phyloP scores from a whole-genome alignment of 1,140 invertebrate species.

The Pomacea maculata region DNA sequence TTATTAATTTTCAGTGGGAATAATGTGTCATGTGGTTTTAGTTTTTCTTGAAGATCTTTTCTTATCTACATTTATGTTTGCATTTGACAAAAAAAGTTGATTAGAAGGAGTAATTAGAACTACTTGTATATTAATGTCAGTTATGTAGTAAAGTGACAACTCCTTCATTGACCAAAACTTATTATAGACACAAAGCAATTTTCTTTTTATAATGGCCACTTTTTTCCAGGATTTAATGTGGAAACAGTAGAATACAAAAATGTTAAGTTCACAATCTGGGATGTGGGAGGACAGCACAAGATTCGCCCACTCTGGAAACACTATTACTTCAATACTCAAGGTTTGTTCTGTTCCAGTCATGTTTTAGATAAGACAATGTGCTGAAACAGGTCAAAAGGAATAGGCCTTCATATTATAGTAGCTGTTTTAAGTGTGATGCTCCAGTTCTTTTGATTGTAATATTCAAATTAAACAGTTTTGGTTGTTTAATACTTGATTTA shows the following conservation, averaged over 20 bases:
- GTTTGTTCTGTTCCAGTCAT: slow-evolving; percentile 57
- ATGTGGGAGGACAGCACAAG: slow-evolving; percentile 62
- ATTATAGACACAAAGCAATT: too few species aligned
- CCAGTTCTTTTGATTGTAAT: too few species aligned
- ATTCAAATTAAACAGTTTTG: not conserved
- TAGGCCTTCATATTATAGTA: not conserved
- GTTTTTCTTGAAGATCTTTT: too few species aligned
- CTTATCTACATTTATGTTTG: too few species aligned
- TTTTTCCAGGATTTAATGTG: slow-evolving; percentile 59
- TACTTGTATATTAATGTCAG: too few species aligned
- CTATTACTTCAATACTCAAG: slow-evolving; percentile 94
- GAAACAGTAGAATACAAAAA: slow-evolving; percentile 63
- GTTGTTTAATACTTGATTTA: not conserved
- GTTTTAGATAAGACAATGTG: too few species aligned
- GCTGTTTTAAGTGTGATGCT: not conserved
- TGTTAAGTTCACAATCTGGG: slow-evolving; percentile 61
- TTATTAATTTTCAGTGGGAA: too few species aligned
- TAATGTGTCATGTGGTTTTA: too few species aligned
- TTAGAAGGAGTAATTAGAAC: too few species aligned
- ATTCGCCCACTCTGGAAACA: slow-evolving; percentile 89
- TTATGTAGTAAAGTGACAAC: too few species aligned
- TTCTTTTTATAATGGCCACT: not conserved
- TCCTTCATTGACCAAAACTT: too few species aligned
- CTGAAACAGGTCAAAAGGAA: not conserved
- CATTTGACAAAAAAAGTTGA: too few species aligned